Base-by-base conservation (phyloP, 2,888 invertebrate species). In the Troides oblongomaculatus region DNA sequence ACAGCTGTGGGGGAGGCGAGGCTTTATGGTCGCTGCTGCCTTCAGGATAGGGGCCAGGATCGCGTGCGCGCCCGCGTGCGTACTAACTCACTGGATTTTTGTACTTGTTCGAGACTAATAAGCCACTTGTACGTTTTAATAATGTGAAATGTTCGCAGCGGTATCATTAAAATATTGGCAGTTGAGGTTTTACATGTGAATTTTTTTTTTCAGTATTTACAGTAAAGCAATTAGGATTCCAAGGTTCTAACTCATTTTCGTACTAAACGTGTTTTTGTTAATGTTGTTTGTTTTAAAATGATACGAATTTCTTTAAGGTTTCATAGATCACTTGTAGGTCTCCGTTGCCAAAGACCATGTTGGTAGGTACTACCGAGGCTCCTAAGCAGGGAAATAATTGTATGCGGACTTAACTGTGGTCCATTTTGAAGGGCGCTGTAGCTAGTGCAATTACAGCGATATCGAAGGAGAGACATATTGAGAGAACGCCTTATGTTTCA, bases 121-220 rank as follows among this genome's bases (percentile, higher is more conserved):
- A 89, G 90, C 83, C 81, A 84, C 90, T 90, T 89, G 90, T 89
- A 82, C 75, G 74, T 74, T 78, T 79, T 84, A 83, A 82, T 81
- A 81, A 82, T 74, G 77, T 74, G 77, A 75, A 74, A 79, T 80
- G 78, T 79, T 76, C 72, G 72, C 71, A 73, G 73, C 71, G 73
- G 74, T 80, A 78, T 79, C 78, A 78, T 81, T 79, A 80, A 71
- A 78, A 78, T 74, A 76, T 77, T 65, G 75, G 72, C 72, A 71
- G 68, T 58, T 70, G 71, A 23, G 36, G 50, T 64, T 57, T 53
- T 21, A 46, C 64, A 46, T 64, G 60, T 59, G 56, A 14, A 17
- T 53, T 39, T 62, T 62, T 58, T 59, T 63, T 65, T 61, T 60
- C 30, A 67, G 66, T 60, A 67, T 58, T 61, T 53, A 12, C 18